A percentile compares a stretch with the other conserved stretches of the same genome.
These are phyloP conservation scores for Eilema depressum DNA, from an alignment of 2,888 invertebrate species.

Conservation along the genomic window DNA sequence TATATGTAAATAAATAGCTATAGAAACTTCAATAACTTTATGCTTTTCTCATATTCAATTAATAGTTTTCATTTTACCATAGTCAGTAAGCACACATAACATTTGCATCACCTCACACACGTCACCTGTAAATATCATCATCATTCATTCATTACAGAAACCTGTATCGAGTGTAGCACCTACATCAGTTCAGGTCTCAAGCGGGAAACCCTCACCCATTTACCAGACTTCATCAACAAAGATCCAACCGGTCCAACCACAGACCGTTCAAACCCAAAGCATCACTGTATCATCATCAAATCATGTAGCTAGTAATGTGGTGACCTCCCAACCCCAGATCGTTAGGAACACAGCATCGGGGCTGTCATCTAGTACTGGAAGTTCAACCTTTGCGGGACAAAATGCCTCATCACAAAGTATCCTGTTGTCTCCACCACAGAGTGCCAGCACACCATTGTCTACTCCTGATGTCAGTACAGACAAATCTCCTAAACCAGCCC, in stretches of 20 bases:
- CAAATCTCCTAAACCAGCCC: constrained; percentile 90
- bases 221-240: constrained; percentile 94
- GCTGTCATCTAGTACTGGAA: constrained; percentile 80
- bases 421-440: constrained; percentile 88
- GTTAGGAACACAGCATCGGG: constrained; percentile 84
- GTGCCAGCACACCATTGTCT: constrained; percentile 87
- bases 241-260: constrained; percentile 93
- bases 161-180: constrained; percentile 96
- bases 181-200: constrained; percentile 89
- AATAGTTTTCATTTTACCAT: not conserved
- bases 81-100: constrained; percentile 14
- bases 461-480: constrained; percentile 86
- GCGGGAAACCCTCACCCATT: constrained; percentile 91
- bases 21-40: not conserved
- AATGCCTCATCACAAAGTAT: constrained; percentile 79
- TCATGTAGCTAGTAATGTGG: constrained; percentile 81
- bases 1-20: not conserved
- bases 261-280: constrained; percentile 88
- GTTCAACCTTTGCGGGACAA: constrained; percentile 74
- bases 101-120: constrained; percentile 53
- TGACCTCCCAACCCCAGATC: constrained; percentile 84
- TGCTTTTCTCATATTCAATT: not conserved
- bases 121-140: constrained; percentile 82
- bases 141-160: constrained; percentile 89
- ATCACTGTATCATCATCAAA: constrained; percentile 70